These are phyloP conservation scores for Agrenia bidenticulata DNA, from an alignment of 2,888 invertebrate species.

Conservation along the genomic window DNA sequence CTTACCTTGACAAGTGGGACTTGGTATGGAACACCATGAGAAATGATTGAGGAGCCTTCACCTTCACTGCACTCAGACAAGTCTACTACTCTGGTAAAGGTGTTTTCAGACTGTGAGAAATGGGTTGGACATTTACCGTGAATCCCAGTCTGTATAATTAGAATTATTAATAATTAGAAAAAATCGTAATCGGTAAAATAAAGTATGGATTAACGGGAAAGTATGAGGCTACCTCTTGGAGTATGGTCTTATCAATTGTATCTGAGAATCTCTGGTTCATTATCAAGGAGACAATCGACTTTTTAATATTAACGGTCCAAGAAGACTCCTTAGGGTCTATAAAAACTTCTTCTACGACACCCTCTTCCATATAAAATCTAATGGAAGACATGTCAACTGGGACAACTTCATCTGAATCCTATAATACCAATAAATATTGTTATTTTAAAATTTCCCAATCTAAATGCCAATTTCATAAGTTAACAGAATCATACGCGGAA, in stretches of 20 bases:
- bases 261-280: conserved; percentile 26
- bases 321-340: conserved; percentile 4
- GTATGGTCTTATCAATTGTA: conserved; percentile 12
- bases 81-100: conserved; percentile 19
- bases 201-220: not conserved
- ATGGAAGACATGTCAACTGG: conserved; percentile 12
- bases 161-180: conserved; percentile 1
- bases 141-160: conserved; percentile 14
- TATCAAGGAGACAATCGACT: conserved; percentile 29
- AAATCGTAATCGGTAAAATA: not conserved
- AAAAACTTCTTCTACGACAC: conserved; percentile 16
- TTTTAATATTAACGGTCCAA: conserved; percentile 29
- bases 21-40: conserved; percentile 21
- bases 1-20: conserved; percentile 16
- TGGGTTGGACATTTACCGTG: conserved; percentile 16
- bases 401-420: not conserved
- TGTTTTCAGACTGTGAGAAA: conserved; percentile 1
- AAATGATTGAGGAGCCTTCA: conserved; percentile 10
- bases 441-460: too few relatives aligned
- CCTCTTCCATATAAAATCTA: conserved; percentile 27
- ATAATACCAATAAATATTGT: not conserved
- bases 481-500: not conserved
- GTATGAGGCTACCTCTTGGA: conserved; percentile 16
- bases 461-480: not conserved
- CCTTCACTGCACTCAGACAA: conserved; percentile 17